These are phyloP conservation scores for Alcedo atthis DNA, from an alignment of 2,797 vertebrate genomes.

Conservation along the genomic window DNA sequence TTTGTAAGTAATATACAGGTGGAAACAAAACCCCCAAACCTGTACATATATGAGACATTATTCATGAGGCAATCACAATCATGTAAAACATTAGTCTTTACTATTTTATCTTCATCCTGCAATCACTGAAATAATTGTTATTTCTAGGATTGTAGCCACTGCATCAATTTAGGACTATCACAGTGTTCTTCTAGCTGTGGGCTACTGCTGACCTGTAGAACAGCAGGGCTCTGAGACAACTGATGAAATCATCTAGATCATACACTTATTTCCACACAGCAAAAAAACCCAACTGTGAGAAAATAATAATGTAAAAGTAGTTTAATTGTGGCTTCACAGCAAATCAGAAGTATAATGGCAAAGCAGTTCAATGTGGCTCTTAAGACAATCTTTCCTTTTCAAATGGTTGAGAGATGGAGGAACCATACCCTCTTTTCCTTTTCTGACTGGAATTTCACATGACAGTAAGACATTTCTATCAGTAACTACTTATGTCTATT, in stretches of 20 bases:
- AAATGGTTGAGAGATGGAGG: not conserved
- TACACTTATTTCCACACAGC: not conserved
- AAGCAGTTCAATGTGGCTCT: not conserved
- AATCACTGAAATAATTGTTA: not conserved
- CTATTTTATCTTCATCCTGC: not conserved
- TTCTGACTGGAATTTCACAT: not conserved
- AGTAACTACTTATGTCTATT: not conserved
- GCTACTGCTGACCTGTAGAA: not conserved
- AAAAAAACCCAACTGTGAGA: not conserved
- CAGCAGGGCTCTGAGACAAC: not conserved
- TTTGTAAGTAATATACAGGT: not conserved
- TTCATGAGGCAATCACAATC: not conserved
- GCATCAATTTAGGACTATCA: not conserved
- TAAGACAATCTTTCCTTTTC: not conserved
- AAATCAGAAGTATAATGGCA: not conserved
- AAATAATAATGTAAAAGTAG: not conserved
- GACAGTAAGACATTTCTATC: not conserved
- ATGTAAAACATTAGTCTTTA: not conserved
- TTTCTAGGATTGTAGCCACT: not conserved
- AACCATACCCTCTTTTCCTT: not conserved
- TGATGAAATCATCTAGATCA: not conserved
- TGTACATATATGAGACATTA: not conserved
- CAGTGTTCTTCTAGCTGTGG: not conserved
- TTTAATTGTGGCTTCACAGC: not conserved
- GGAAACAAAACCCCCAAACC: not conserved